Conservation (phyloP, 2,888 invertebrate genomes). For the Orgyia antiqua region DNA sequence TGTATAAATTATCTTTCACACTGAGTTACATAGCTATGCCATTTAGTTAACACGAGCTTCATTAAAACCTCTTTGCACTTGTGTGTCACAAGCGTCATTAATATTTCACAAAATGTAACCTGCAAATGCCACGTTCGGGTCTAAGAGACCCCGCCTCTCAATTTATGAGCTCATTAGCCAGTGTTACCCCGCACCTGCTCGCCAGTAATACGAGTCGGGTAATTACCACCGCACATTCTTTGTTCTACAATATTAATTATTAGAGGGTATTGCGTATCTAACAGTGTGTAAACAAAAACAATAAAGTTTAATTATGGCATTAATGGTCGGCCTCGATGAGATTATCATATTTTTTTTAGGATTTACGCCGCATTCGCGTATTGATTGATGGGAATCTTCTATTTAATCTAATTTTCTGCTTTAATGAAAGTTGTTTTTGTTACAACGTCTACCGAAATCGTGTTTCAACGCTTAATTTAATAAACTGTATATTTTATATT, state of each 20-base stretch:
- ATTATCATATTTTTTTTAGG: conserved; percentile 25
- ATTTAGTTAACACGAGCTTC: too few species aligned
- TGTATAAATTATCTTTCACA: too few species aligned
- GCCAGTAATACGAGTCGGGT: conserved; percentile 17
- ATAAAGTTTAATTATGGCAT: conserved; percentile 36
- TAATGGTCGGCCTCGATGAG: conserved; percentile 21
- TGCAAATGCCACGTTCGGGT: conserved; percentile 24
- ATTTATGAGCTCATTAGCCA: conserved; percentile 42
- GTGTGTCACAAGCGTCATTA: too few species aligned
- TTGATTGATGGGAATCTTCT: conserved; percentile 16
- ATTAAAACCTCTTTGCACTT: too few species aligned
- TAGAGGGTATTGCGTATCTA: conserved; percentile 30
- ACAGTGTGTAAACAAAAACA: conserved; percentile 33
- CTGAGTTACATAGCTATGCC: too few species aligned
- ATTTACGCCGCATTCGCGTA: conserved; percentile 10
- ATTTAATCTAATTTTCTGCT: conserved; percentile 10
- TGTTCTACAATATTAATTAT: conserved; percentile 47
- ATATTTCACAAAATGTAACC: conserved; percentile 22
- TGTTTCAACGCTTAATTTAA: too few species aligned
- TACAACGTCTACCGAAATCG: too few species aligned
- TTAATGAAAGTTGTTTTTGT: conserved; percentile 8
- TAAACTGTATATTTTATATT: too few species aligned
- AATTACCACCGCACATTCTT: conserved; percentile 43
- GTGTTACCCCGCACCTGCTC: conserved; percentile 34
- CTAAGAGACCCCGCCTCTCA: conserved; percentile 26